Percentiles rank a stretch among this genome's conserved stretches.
Evolutionary conservation across 35 echinoderm and acorn worm genomes (phyloP).

Genomic region (Amphiura filiformis): DNA sequence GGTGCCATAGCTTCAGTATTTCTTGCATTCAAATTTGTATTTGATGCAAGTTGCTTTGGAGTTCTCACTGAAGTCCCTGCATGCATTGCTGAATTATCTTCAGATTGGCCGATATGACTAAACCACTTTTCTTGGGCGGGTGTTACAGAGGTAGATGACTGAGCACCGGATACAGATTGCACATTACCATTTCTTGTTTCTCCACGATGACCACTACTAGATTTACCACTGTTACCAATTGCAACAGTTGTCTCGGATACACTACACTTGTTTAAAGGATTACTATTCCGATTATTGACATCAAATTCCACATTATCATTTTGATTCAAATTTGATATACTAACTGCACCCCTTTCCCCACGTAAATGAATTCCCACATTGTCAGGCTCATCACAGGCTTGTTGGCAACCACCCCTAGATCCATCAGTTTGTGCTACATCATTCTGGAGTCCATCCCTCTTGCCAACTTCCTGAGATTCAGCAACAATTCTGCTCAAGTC

Average conservation of each 20-base stretch:
- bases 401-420: too few relatives aligned
- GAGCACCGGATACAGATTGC: not conserved
- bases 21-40: constrained; percentile 5
- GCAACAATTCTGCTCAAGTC: constrained; percentile 28
- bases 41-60: not conserved
- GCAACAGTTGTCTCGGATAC: not conserved
- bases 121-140: not conserved
- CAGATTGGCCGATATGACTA: not conserved
- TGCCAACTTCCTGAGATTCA: constrained; percentile 15
- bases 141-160: not conserved
- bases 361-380: not conserved
- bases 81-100: not conserved
- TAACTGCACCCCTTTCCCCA: too few relatives aligned
- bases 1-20: not conserved
- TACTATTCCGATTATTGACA: too few relatives aligned
- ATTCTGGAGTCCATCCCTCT: not conserved
- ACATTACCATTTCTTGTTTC: too few relatives aligned
- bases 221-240: not conserved
- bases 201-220: not conserved
- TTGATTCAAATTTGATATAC: too few relatives aligned
- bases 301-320: not conserved
- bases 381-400: too few relatives aligned
- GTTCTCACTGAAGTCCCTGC: not conserved
- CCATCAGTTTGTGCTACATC: not conserved
- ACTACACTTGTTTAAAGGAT: not conserved